Evolutionary conservation across 2,113 vertebrate species (phyloP).

Genomic region (Cyprinodon tularosa): DNA sequence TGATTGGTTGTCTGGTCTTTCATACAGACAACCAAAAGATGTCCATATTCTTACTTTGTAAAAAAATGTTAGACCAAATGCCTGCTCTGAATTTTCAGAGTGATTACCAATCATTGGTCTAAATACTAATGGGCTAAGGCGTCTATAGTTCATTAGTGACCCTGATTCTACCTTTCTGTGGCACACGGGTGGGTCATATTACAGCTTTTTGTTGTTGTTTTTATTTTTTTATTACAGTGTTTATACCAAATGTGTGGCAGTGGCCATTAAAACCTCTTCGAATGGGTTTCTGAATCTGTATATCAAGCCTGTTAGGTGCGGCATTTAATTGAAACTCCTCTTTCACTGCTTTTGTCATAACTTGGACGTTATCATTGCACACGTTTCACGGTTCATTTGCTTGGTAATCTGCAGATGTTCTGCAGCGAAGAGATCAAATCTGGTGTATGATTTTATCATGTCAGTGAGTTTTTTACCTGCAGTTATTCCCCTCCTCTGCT

Average conservation of each 20-base stretch:
- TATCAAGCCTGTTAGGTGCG: neutral
- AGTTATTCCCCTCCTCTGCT: constrained; percentile 29
- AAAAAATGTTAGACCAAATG: too few relatives aligned
- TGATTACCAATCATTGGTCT: too few relatives aligned
- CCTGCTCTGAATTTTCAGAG: too few relatives aligned
- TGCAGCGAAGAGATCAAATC: constrained; percentile 16
- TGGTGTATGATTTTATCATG: constrained; percentile 26
- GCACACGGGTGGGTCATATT: too few relatives aligned
- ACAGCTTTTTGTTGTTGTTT: neutral
- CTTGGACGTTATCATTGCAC: neutral
- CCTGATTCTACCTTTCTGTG: too few relatives aligned
- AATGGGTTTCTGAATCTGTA: neutral
- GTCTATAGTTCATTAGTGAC: too few relatives aligned
- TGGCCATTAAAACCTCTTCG: neutral
- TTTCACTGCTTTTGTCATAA: neutral
- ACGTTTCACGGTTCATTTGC: constrained; percentile 24
- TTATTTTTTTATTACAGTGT: neutral
- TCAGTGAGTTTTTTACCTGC: constrained; percentile 14
- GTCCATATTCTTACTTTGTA: too few relatives aligned
- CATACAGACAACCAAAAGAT: too few relatives aligned
- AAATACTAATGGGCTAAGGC: too few relatives aligned
- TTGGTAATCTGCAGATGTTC: constrained; percentile 39
- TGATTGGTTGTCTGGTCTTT: too few relatives aligned
- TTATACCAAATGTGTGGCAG: neutral
- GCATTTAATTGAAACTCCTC: neutral